Conservation (phyloP, 2,797 vertebrate genomes). For the Martes flavigula region DNA sequence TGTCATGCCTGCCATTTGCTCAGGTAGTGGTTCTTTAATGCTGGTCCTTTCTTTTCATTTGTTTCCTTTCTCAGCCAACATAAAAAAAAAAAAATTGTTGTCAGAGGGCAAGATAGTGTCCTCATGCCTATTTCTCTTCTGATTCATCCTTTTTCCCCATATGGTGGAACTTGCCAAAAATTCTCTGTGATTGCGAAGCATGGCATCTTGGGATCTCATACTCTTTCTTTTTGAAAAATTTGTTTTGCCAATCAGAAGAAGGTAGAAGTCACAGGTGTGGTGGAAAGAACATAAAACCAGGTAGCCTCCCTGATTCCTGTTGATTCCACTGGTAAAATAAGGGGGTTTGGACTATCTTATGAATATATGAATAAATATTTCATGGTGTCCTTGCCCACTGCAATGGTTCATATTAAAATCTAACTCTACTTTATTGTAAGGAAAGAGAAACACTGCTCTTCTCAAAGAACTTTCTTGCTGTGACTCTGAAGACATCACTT, state of each 20-base stretch:
- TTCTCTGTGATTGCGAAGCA: neutral
- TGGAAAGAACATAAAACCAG: neutral
- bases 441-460: neutral
- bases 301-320: neutral
- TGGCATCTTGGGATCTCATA: neutral
- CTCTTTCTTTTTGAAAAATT: neutral
- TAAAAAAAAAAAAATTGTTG: neutral
- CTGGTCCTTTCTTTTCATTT: neutral
- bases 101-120: neutral
- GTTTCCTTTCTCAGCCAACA: neutral
- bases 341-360: neutral
- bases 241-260: neutral
- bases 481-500: neutral
- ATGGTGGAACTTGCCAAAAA: neutral
- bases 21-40: neutral
- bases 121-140: neutral
- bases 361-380: slow-evolving; percentile 5
- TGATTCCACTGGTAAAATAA: slow-evolving; percentile 6
- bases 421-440: neutral
- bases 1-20: neutral
- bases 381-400: neutral
- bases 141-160: neutral
- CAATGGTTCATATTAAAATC: neutral
- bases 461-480: neutral
- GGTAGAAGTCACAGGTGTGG: neutral